A percentile compares a stretch with the other conserved stretches of the same genome.
Evolutionary conservation across 1,140 invertebrate genomes (phyloP).

Genomic region (Aphidius gifuensis): DNA sequence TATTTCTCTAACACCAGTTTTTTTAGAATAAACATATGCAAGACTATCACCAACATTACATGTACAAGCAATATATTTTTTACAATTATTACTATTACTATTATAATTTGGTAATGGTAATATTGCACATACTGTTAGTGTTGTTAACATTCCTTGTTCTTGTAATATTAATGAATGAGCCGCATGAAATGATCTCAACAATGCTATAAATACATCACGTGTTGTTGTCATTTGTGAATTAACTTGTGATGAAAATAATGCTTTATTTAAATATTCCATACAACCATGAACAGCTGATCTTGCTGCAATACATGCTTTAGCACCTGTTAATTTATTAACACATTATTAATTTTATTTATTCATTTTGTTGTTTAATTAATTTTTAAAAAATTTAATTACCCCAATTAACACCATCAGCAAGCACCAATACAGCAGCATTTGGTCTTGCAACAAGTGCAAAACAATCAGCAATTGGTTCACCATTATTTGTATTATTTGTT

Average conservation of each 20-base stretch:
- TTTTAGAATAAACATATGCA: constrained; percentile 81
- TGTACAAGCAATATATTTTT: constrained; percentile 77
- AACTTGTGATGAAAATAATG: constrained; percentile 60
- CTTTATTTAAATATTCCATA: constrained; percentile 80
- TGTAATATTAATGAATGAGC: constrained; percentile 85
- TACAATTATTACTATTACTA: constrained; percentile 40
- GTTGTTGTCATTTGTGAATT: constrained; percentile 41
- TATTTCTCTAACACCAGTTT: constrained; percentile 47
- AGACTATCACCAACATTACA: constrained; percentile 91
- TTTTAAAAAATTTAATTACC: constrained; percentile 55
- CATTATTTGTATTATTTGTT: constrained; percentile 70
- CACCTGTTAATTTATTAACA: constrained; percentile 51
- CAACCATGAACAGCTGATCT: constrained; percentile 84
- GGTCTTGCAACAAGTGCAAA: constrained; percentile 79
- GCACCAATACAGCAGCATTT: constrained; percentile 76
- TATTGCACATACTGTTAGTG: constrained; percentile 77
- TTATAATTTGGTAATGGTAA: constrained; percentile 58
- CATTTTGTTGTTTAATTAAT: not conserved
- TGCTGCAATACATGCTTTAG: constrained; percentile 83
- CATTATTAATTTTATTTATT: not conserved
- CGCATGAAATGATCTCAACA: constrained; percentile 81
- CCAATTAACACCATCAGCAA: constrained; percentile 95
- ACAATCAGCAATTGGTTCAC: constrained; percentile 87
- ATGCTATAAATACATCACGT: constrained; percentile 72
- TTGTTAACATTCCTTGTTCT: constrained; percentile 83